A percentile compares a stretch with the other conserved stretches of the same genome.
These are phyloP conservation scores for Emydoidea blandingii DNA, from an alignment of 2,797 vertebrate genomes.

Conservation along the genomic window DNA sequence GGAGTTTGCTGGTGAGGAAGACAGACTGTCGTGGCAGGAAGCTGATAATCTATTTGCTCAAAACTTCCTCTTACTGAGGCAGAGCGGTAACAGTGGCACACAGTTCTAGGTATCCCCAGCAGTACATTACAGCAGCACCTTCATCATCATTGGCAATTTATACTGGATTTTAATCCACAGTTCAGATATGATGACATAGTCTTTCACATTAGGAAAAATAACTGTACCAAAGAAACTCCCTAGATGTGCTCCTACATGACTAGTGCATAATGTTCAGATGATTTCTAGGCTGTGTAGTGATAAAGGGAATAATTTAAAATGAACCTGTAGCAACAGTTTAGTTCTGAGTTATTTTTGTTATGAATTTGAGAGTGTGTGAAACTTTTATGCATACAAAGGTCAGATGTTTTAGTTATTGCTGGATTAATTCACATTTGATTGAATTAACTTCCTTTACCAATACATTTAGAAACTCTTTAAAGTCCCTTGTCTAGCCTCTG, in stretches of 20 bases:
- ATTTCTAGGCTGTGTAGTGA: background rate
- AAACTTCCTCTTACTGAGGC: background rate
- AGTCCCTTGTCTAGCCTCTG: background rate
- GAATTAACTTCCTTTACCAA: background rate
- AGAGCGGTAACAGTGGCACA: background rate
- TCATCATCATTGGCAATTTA: background rate
- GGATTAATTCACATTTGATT: background rate
- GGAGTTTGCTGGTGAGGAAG: background rate
- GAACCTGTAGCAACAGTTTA: accelerated
- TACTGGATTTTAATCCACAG: background rate
- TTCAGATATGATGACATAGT: background rate
- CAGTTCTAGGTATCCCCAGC: background rate
- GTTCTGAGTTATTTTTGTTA: background rate
- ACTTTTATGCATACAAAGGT: background rate
- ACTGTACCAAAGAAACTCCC: background rate
- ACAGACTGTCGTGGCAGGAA: background rate
- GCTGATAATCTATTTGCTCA: background rate
- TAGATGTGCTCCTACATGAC: background rate
- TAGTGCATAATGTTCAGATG: background rate
- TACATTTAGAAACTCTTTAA: background rate
- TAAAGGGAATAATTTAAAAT: conserved; percentile 10
- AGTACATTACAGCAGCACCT: background rate
- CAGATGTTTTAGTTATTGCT: background rate
- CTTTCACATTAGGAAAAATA: background rate
- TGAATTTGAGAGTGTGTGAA: background rate